Evolutionary conservation across 2,113 vertebrate species (phyloP).

Genomic region (Castor canadensis): DNA sequence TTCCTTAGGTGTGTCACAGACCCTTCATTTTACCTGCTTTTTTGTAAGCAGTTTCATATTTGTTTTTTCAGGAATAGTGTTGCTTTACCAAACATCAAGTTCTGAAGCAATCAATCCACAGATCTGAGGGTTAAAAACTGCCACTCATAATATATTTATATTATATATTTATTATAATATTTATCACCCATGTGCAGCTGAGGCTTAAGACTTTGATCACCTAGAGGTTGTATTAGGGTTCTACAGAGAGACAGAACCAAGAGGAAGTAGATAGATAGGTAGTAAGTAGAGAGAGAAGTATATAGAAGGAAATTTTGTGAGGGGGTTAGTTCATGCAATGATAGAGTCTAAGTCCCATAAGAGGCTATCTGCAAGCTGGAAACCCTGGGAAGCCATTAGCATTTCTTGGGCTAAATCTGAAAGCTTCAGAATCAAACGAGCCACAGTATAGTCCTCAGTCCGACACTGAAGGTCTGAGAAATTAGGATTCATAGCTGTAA

Average conservation of each 20-base stretch:
- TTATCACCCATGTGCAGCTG: neutral
- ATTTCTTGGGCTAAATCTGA: too few species aligned
- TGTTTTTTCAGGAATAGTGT: neutral
- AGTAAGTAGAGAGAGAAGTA: neutral
- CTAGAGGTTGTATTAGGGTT: neutral
- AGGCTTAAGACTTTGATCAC: neutral
- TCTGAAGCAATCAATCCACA: too few species aligned
- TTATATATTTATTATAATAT: too few species aligned
- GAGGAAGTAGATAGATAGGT: too few species aligned
- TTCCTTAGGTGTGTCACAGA: neutral
- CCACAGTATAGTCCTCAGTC: neutral
- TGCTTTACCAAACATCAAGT: too few species aligned
- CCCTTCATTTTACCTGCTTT: neutral
- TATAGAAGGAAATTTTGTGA: neutral
- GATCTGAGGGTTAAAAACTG: too few species aligned
- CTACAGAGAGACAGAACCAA: neutral
- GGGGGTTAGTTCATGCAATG: neutral
- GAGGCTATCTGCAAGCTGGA: neutral
- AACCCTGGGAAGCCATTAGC: neutral
- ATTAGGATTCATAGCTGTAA: neutral
- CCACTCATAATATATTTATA: too few species aligned
- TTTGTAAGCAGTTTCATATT: neutral
- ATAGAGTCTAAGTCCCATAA: neutral
- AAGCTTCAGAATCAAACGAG: neutral
- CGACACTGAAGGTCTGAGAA: neutral